Conservation (phyloP, 2,113 vertebrate species). For the Prinia subflava region DNA sequence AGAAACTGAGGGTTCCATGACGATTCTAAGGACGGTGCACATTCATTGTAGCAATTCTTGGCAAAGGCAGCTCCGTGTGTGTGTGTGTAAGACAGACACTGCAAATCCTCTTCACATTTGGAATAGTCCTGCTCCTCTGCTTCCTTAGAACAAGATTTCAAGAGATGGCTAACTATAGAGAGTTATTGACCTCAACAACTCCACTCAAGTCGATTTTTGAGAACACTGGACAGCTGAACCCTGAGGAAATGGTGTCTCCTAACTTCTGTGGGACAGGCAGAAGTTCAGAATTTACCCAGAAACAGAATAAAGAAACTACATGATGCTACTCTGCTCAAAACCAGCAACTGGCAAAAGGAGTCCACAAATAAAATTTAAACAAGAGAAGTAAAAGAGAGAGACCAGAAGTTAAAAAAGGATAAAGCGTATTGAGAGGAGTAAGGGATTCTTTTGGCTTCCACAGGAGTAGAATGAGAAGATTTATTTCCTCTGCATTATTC, state of each 20-base stretch:
- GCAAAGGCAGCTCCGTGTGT: neutral
- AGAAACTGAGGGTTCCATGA: rapidly evolving
- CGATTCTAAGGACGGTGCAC: neutral
- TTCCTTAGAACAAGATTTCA: neutral
- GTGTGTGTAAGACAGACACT: neutral
- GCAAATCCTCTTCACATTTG: neutral
- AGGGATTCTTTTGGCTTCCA: neutral
- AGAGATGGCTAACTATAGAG: neutral
- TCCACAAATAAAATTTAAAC: neutral
- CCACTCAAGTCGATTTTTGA: neutral
- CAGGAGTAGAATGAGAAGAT: neutral
- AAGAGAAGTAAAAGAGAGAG: neutral
- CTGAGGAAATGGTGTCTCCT: neutral
- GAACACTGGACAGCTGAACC: neutral
- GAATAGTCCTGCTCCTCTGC: neutral
- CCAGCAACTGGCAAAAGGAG: neutral
- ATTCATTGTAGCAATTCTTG: neutral
- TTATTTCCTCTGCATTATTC: neutral
- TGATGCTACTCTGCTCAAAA: neutral
- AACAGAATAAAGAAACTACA: neutral
- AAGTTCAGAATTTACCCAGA: neutral
- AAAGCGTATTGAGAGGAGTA: neutral
- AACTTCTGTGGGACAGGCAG: neutral
- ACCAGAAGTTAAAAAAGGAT: neutral
- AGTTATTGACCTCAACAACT: neutral